A percentile compares a stretch with the other conserved stretches of the same genome.
Conservation (phyloP, 2,797 vertebrate genomes). For the Scyliorhinus canicula region DNA sequence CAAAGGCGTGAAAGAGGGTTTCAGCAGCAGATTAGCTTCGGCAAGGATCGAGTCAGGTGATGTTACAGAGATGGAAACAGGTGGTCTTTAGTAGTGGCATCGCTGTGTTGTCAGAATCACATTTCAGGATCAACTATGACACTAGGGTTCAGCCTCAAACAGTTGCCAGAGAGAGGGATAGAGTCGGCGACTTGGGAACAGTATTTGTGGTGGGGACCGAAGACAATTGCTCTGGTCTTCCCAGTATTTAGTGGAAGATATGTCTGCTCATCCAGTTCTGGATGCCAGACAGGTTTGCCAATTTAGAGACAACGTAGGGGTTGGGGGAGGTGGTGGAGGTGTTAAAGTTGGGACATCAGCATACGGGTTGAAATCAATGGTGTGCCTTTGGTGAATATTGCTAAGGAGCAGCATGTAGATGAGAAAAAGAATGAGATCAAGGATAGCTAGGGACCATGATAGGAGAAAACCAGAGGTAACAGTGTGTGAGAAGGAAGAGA, state of each 20-base stretch:
- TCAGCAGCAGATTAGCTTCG: neutral
- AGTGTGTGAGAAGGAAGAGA: neutral
- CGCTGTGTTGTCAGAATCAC: neutral
- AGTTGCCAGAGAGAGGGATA: neutral
- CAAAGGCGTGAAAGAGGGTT: neutral
- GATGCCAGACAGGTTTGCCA: neutral
- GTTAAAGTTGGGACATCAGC: neutral
- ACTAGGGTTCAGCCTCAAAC: neutral
- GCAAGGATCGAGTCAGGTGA: neutral
- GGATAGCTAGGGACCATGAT: neutral
- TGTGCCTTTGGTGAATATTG: neutral
- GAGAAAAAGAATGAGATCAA: neutral
- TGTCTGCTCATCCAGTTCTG: neutral
- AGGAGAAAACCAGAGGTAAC: neutral
- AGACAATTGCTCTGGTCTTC: neutral
- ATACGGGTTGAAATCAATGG: neutral
- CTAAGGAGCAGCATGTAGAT: neutral
- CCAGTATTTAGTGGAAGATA: neutral
- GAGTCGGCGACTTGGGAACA: neutral
- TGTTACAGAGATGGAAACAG: neutral
- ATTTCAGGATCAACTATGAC: neutral
- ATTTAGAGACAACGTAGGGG: neutral
- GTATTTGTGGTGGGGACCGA: neutral
- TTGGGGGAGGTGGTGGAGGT: neutral
- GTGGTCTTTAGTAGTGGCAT: neutral